phyloP scores from a whole-genome alignment of 2,113 vertebrate species.

The Microcebus tavaratra region DNA sequence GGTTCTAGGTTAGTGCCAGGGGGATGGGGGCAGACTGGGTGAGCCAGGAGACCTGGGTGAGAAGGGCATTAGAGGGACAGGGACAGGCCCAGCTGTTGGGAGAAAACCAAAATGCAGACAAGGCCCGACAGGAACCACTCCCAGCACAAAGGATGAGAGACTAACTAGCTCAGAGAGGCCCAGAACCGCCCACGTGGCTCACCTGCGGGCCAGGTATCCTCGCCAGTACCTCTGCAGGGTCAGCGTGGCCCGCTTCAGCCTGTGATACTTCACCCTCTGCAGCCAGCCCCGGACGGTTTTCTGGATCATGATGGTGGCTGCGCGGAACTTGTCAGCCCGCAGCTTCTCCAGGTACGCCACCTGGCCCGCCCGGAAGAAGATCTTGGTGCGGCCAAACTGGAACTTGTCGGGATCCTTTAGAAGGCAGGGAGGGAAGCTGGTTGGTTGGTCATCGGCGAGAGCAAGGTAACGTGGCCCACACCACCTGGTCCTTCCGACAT shows the following conservation, averaged over 20 bases:
- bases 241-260: conserved; percentile 84
- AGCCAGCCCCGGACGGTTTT: conserved; percentile 96
- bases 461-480: fast-evolving
- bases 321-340: conserved; percentile 93
- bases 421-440: conserved; percentile 63
- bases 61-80: fast-evolving
- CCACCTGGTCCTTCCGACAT: fast-evolving
- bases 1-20: not conserved
- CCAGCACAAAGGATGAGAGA: not conserved
- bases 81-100: too few relatives aligned
- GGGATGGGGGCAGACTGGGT: not conserved
- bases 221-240: conserved; percentile 89
- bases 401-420: conserved; percentile 94
- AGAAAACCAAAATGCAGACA: not conserved
- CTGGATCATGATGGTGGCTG: conserved; percentile 96
- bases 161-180: not conserved
- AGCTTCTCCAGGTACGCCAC: conserved; percentile 98
- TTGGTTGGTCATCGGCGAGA: not conserved
- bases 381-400: conserved; percentile 97
- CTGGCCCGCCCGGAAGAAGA: conserved; percentile 98
- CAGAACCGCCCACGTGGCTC: not conserved
- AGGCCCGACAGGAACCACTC: not conserved
- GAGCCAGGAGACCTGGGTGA: not conserved
- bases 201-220: conserved; percentile 94
- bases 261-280: conserved; percentile 88